Conservation (phyloP, 1,140 invertebrate genomes). For the Condylostylus longicornis region DNA sequence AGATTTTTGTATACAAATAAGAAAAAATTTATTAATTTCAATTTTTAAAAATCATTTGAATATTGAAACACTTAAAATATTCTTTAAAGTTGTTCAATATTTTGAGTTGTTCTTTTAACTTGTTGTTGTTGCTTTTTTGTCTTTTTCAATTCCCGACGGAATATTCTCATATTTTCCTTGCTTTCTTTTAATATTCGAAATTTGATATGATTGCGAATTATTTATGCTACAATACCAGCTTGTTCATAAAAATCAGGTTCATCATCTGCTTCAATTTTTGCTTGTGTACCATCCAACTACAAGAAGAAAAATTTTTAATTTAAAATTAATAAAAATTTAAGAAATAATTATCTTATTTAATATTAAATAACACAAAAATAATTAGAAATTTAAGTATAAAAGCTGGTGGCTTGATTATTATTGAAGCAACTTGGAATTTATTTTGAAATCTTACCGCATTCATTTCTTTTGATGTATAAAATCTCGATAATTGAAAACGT, state of each 20-base stretch:
- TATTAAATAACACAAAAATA: neutral
- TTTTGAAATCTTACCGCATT: constrained; percentile 48
- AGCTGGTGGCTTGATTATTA: neutral
- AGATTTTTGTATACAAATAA: too few relatives aligned
- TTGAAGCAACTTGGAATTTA: neutral
- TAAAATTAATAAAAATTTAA: neutral
- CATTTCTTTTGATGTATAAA: constrained; percentile 69
- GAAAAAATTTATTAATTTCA: too few relatives aligned
- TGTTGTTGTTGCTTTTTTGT: too few relatives aligned
- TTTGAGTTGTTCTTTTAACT: too few relatives aligned
- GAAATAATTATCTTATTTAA: neutral
- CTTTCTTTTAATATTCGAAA: too few relatives aligned
- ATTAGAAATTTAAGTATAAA: constrained; percentile 3
- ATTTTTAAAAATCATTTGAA: too few relatives aligned
- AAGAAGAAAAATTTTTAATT: constrained; percentile 14
- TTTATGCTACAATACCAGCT: constrained; percentile 60
- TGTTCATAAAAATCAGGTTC: constrained; percentile 88
- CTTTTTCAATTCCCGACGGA: too few relatives aligned
- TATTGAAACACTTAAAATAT: too few relatives aligned
- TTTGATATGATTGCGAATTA: too few relatives aligned
- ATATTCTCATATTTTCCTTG: too few relatives aligned
- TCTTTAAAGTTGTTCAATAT: too few relatives aligned
- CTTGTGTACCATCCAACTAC: constrained; percentile 67
- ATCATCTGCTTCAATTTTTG: constrained; percentile 57
- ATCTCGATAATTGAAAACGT: constrained; percentile 49